A percentile compares a stretch with the other conserved stretches of the same genome.
phyloP scores from a whole-genome alignment of 1,140 invertebrate genomes.

The Macrosteles quadrilineatus region DNA sequence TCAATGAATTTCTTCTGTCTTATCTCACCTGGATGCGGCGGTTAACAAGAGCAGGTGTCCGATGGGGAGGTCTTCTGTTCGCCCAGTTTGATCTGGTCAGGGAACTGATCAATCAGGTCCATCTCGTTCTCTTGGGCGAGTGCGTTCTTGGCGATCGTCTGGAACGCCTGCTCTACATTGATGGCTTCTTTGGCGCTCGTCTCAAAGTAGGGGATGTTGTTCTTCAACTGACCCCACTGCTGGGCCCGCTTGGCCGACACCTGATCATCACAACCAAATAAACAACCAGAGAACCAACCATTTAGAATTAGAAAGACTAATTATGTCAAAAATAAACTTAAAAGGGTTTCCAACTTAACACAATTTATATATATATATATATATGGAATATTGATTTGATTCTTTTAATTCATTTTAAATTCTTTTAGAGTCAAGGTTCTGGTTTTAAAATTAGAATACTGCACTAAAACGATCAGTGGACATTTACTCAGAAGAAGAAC shows the following conservation, averaged over 20 bases:
- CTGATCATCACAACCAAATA: slow-evolving; percentile 49
- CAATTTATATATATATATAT: no score
- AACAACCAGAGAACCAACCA: not conserved
- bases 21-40: no score
- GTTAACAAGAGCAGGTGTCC: slow-evolving; percentile 72
- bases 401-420: no score
- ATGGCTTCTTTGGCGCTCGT: slow-evolving; percentile 98
- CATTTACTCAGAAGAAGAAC: no score
- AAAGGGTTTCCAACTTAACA: no score
- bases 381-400: no score
- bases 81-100: slow-evolving; percentile 88
- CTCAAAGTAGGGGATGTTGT: slow-evolving; percentile 99
- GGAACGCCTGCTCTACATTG: slow-evolving; percentile 97
- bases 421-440: no score
- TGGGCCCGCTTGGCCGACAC: slow-evolving; percentile 94
- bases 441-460: no score
- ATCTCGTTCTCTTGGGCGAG: slow-evolving; percentile 73
- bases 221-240: slow-evolving; percentile 98
- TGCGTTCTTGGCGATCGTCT: slow-evolving; percentile 96
- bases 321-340: no score
- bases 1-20: no score
- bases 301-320: no score
- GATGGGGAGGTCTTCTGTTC: slow-evolving; percentile 62
- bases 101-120: slow-evolving; percentile 96
- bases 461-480: no score